A percentile compares a stretch with the other conserved stretches of the same genome.
Evolutionary conservation across 2,113 vertebrate genomes (phyloP).

Genomic region (Nerophis ophidion): DNA sequence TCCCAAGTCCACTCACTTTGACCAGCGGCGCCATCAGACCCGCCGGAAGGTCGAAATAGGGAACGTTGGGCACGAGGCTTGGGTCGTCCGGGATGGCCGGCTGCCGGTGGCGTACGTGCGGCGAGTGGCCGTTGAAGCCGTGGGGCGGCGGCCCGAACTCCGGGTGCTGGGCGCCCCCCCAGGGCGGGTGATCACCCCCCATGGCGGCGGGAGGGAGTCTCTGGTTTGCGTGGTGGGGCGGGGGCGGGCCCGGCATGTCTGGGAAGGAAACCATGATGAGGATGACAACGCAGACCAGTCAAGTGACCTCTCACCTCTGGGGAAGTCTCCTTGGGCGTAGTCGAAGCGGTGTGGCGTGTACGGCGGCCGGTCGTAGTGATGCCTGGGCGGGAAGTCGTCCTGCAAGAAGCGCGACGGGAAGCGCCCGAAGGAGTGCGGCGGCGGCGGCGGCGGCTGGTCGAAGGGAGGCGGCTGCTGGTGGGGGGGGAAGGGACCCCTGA

Average conservation of each 20-base stretch:
- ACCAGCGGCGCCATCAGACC: constrained; percentile 96
- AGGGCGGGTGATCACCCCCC: constrained; percentile 85
- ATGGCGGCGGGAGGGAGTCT: constrained; percentile 89
- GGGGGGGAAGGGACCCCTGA: constrained; percentile 90
- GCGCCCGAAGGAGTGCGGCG: constrained; percentile 89
- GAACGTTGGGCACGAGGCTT: constrained; percentile 93
- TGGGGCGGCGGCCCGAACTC: constrained; percentile 90
- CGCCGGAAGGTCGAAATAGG: constrained; percentile 96
- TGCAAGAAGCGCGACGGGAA: constrained; percentile 97
- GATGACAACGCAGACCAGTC: neutral
- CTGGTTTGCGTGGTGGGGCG: constrained; percentile 89
- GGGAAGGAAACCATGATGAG: neutral
- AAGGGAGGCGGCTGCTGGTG: constrained; percentile 96
- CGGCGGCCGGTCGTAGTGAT: constrained; percentile 90
- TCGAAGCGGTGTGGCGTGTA: constrained; percentile 91
- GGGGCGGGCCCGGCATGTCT: constrained; percentile 94
- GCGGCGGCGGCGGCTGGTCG: constrained; percentile 92
- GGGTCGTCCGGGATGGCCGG: constrained; percentile 87
- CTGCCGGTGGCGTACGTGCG: constrained; percentile 86
- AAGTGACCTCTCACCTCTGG: constrained; percentile 21
- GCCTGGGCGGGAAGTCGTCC: constrained; percentile 92
- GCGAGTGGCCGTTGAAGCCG: constrained; percentile 94
- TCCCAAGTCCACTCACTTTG: constrained; percentile 72
- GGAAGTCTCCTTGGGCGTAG: constrained; percentile 90
- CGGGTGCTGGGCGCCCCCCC: constrained; percentile 86